phyloP scores from a whole-genome alignment of 1,140 invertebrate genomes.

The Trinorchestia longiramus region DNA sequence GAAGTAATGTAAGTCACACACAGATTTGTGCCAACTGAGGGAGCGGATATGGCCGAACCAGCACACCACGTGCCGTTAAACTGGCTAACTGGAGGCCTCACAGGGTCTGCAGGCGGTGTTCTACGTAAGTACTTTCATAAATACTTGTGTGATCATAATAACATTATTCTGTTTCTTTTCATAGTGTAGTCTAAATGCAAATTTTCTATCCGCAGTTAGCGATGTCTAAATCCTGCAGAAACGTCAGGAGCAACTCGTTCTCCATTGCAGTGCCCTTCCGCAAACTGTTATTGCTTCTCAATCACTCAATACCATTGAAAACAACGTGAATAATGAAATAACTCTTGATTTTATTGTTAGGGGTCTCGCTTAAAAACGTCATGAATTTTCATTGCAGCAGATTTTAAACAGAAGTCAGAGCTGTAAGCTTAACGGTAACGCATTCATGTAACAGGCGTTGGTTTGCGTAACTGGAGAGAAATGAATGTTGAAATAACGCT shows the following conservation, averaged over 20 bases:
- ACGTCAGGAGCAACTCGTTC: not conserved
- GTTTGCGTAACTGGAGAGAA: not conserved
- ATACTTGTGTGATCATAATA: not conserved
- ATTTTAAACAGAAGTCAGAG: not conserved
- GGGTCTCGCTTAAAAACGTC: not conserved
- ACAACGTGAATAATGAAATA: not conserved
- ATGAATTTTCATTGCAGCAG: not conserved
- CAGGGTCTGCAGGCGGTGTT: not conserved
- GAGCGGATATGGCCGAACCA: not conserved
- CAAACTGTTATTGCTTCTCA: not conserved
- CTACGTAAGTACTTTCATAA: not conserved
- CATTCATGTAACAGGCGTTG: not conserved
- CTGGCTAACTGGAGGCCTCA: not conserved
- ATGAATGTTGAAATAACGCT: not conserved
- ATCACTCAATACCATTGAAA: not conserved
- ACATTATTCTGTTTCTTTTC: not conserved
- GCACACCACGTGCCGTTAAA: not conserved
- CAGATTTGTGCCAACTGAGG: not conserved
- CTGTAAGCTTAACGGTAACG: not conserved
- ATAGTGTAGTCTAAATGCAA: not conserved
- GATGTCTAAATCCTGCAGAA: not conserved
- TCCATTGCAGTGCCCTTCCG: not conserved
- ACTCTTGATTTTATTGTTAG: not conserved
- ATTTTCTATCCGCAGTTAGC: not conserved
- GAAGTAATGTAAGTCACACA: not conserved